Evolutionary conservation across 2,113 vertebrate genomes (phyloP).

Genomic region (Hyperopisus bebe): DNA sequence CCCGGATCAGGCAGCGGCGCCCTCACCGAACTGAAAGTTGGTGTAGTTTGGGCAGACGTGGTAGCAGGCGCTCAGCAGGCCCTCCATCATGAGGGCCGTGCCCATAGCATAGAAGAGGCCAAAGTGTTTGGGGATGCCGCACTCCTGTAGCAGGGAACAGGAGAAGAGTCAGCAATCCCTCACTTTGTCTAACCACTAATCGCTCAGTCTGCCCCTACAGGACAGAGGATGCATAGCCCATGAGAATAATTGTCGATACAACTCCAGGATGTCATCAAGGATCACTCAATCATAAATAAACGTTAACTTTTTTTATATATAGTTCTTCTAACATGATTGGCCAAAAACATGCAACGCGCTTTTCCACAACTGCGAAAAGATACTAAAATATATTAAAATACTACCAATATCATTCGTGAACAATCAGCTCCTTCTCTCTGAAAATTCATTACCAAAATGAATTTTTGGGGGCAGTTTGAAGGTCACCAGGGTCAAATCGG

Average conservation of each 20-base stretch:
- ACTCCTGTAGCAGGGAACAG: conserved; percentile 62
- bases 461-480: background rate
- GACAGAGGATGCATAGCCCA: background rate
- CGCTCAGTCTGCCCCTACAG: background rate
- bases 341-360: background rate
- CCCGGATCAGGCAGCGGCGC: background rate
- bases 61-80: conserved; percentile 92
- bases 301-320: background rate
- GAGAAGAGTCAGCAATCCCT: background rate
- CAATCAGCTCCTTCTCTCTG: background rate
- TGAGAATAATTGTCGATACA: background rate
- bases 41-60: conserved; percentile 98
- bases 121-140: conserved; percentile 94
- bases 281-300: background rate
- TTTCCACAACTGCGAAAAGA: background rate
- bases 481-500: background rate
- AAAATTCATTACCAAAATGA: background rate
- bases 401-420: background rate
- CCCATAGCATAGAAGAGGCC: conserved; percentile 97
- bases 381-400: background rate
- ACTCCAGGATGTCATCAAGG: background rate
- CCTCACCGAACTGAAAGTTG: conserved; percentile 93
- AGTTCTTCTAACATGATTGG: background rate
- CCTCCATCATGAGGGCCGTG: conserved; percentile 97
- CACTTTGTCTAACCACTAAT: background rate